A percentile compares a stretch with the other conserved stretches of the same genome.
Evolutionary conservation across 2,113 vertebrate species (phyloP).

Genomic region (Limnothrissa miodon): DNA sequence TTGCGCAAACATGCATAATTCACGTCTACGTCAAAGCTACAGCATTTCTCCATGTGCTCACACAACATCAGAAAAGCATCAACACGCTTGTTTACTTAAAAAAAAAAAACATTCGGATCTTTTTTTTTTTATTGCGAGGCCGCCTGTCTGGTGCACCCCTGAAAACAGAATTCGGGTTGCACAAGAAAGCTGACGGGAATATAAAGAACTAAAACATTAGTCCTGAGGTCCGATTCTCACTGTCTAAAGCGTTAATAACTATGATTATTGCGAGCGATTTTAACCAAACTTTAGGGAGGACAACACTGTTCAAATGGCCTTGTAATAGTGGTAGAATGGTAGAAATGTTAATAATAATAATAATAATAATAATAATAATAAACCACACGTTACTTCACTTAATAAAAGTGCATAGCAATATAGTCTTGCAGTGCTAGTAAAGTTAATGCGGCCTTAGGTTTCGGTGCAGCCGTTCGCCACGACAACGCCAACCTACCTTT

Average conservation of each 20-base stretch:
- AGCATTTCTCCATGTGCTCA: neutral
- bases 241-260: neutral
- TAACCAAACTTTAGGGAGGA: too few species aligned
- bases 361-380: too few species aligned
- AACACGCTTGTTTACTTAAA: neutral
- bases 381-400: too few species aligned
- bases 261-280: neutral
- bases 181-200: neutral
- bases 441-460: too few species aligned
- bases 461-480: too few species aligned
- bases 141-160: neutral
- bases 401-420: too few species aligned
- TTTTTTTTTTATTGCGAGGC: neutral
- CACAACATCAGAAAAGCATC: neutral
- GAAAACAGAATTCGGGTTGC: neutral
- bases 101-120: neutral
- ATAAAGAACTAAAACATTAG: neutral
- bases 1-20: neutral
- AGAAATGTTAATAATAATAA: too few species aligned
- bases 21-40: neutral
- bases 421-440: too few species aligned
- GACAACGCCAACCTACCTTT: too few species aligned
- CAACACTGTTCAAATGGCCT: too few species aligned
- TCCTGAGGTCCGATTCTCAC: neutral
- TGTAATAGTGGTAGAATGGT: too few species aligned